phyloP scores from a whole-genome alignment of 2,888 invertebrate species.

The Ischnura elegans region DNA sequence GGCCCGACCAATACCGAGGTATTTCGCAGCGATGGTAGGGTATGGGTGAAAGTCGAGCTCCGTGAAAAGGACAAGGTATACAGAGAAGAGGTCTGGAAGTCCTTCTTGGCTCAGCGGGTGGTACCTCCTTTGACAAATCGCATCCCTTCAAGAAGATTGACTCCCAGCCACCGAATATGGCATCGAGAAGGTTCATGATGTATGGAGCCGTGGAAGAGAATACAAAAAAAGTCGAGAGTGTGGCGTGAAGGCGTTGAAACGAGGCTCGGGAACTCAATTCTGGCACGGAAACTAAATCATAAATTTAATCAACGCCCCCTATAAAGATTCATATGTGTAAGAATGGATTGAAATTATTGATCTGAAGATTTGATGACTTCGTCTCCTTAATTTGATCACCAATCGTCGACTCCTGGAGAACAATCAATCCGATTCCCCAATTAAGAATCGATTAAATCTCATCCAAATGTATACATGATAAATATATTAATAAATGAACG shows the following conservation, averaged over 20 bases:
- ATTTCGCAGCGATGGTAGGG: neutral
- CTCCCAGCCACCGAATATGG: neutral
- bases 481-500: too few relatives aligned
- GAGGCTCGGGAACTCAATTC: neutral
- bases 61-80: neutral
- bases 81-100: neutral
- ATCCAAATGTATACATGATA: too few relatives aligned
- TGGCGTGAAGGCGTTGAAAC: neutral
- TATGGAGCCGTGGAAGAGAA: neutral
- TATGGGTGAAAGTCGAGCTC: neutral
- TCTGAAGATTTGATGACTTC: neutral
- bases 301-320: neutral
- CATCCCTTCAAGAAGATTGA: conserved; percentile 8
- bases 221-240: neutral
- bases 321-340: neutral
- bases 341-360: neutral
- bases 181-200: conserved; percentile 11
- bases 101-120: neutral
- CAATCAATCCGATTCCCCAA: neutral
- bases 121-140: neutral
- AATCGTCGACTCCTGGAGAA: neutral
- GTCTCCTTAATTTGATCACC: neutral
- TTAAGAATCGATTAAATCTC: too few relatives aligned
- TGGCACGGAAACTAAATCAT: neutral
- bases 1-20: too few relatives aligned